phyloP scores from a whole-genome alignment of 2,888 invertebrate genomes.

The Agrotis clavis region DNA sequence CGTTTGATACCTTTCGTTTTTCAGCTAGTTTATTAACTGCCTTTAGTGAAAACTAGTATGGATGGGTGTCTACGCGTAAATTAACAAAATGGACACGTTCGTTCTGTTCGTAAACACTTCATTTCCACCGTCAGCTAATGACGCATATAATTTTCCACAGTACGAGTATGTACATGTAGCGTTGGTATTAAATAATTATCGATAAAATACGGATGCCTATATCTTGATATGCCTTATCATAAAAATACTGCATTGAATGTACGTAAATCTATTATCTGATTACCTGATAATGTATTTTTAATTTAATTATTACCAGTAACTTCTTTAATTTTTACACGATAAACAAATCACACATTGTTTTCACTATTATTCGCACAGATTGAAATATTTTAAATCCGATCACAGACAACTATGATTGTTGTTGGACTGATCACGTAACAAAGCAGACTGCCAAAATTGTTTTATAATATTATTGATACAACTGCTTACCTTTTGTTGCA shows the following conservation, averaged over 20 bases:
- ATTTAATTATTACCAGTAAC: constrained; percentile 15
- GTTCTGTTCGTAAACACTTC: constrained; percentile 44
- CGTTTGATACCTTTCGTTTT: background rate
- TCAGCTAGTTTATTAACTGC: background rate
- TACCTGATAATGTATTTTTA: constrained; percentile 63
- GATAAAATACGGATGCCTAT: constrained; percentile 63
- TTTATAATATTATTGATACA: background rate
- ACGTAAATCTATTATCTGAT: constrained; percentile 77
- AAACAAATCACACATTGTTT: constrained; percentile 8
- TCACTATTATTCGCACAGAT: constrained; percentile 16
- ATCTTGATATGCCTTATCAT: constrained; percentile 58
- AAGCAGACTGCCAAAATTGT: constrained; percentile 35
- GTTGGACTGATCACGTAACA: constrained; percentile 9
- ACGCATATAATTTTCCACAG: constrained; percentile 45
- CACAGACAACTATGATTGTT: constrained; percentile 11
- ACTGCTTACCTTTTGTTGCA: constrained; percentile 1
- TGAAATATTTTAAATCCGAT: background rate
- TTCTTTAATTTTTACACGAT: constrained; percentile 1
- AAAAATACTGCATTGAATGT: constrained; percentile 81
- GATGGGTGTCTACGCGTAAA: constrained; percentile 52
- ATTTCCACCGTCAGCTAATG: constrained; percentile 49
- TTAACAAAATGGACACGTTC: constrained; percentile 54
- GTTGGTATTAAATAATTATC: constrained; percentile 50
- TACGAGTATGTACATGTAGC: constrained; percentile 39
- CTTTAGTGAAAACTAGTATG: constrained; percentile 5